Evolutionary conservation across 2,797 vertebrate species (phyloP).

Genomic region (Poeciliopsis presidionis): DNA sequence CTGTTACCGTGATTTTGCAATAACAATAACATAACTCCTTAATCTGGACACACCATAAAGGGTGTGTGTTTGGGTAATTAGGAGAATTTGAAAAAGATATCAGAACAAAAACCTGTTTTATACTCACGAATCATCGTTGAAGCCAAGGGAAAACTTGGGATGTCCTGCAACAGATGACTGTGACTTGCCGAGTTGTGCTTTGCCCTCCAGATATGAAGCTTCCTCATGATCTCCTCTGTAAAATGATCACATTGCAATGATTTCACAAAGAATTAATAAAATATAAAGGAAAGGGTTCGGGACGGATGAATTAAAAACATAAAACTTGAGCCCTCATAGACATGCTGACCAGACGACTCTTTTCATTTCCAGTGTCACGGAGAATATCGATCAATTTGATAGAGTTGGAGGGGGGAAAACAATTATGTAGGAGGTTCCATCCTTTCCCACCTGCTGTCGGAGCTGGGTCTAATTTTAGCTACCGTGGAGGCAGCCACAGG

Average conservation of each 20-base stretch:
- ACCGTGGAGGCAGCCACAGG: constrained; percentile 97
- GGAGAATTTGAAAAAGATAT: background rate
- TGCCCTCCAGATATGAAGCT: constrained; percentile 86
- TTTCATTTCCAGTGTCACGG: background rate
- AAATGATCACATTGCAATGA: constrained; percentile 19
- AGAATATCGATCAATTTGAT: background rate
- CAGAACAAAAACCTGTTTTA: background rate
- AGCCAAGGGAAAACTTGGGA: constrained; percentile 83
- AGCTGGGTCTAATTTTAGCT: constrained; percentile 82
- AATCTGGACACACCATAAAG: background rate
- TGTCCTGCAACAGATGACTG: constrained; percentile 67
- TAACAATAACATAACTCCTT: background rate
- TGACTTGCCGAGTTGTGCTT: constrained; percentile 41
- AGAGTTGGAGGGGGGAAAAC: background rate
- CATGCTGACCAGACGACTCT: background rate
- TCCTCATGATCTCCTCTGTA: constrained; percentile 81
- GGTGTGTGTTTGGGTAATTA: background rate
- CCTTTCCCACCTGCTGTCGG: constrained; percentile 85
- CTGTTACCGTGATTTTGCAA: background rate
- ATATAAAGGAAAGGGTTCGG: background rate
- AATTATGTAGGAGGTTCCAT: background rate
- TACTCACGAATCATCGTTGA: constrained; percentile 89
- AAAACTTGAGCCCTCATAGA: background rate
- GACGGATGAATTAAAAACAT: background rate
- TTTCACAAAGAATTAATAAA: constrained; percentile 18